phyloP scores from a whole-genome alignment of 1,140 invertebrate genomes.

The Drosophila seguyi region DNA sequence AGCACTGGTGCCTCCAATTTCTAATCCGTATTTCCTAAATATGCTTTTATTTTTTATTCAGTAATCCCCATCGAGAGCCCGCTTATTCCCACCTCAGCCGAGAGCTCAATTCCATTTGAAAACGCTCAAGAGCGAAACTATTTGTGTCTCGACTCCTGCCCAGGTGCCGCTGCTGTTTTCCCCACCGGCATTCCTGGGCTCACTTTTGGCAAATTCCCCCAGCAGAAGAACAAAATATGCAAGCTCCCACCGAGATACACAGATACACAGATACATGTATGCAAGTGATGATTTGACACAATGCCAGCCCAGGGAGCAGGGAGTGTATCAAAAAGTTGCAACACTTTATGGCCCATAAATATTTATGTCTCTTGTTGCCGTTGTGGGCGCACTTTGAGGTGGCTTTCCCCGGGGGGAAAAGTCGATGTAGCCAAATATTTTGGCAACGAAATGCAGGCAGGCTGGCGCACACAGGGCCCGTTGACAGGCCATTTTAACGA shows the following conservation, averaged over 20 bases:
- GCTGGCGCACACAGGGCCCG: constrained; percentile 8
- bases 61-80: neutral
- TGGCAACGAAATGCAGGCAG: constrained; percentile 72
- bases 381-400: constrained; percentile 51
- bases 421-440: constrained; percentile 68
- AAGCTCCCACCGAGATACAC: neutral
- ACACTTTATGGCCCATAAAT: constrained; percentile 81
- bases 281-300: constrained; percentile 48
- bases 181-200: constrained; percentile 17
- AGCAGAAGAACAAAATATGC: constrained; percentile 17
- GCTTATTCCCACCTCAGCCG: neutral
- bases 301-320: constrained; percentile 22
- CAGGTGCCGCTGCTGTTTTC: neutral
- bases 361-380: constrained; percentile 68
- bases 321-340: constrained; percentile 78
- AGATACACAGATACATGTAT: neutral
- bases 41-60: neutral
- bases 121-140: constrained; percentile 4
- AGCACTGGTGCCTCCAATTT: neutral
- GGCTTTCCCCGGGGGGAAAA: constrained; percentile 3
- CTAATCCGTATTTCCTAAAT: neutral
- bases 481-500: constrained; percentile 78
- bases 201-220: constrained; percentile 16
- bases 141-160: neutral
- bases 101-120: neutral